Conservation (phyloP, 2,113 vertebrate genomes). For the Myotis davidii region DNA sequence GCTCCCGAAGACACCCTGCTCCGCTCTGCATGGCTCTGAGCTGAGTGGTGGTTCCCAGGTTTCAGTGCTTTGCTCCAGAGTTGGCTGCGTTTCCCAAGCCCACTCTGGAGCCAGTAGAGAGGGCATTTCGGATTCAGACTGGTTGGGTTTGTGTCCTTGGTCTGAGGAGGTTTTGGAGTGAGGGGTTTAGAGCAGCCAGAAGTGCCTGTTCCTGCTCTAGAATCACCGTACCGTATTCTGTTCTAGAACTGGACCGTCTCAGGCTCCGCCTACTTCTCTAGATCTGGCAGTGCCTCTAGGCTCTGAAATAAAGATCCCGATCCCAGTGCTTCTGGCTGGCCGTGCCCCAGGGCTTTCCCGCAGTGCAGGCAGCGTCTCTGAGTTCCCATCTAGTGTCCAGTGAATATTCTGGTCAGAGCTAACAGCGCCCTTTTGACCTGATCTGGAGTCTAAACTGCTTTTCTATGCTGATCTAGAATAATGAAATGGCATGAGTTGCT, state of each 20-base stretch:
- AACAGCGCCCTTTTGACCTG: background rate
- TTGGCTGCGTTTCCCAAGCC: background rate
- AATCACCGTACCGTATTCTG: background rate
- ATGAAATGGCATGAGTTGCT: background rate
- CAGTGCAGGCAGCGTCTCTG: background rate
- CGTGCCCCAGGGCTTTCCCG: background rate
- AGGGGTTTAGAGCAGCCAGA: background rate
- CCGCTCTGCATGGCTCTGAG: background rate
- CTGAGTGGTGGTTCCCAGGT: background rate
- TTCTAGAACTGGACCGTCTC: background rate
- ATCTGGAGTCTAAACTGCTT: background rate
- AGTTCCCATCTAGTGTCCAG: background rate
- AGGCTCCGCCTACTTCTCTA: background rate
- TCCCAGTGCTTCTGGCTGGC: accelerated
- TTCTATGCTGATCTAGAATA: background rate
- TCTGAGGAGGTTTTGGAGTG: background rate
- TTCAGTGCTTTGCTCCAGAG: background rate
- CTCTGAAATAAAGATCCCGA: background rate
- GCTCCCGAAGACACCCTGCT: accelerated
- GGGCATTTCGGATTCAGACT: background rate
- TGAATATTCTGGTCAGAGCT: background rate
- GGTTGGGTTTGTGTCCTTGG: background rate
- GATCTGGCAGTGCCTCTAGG: background rate
- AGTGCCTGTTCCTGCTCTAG: background rate
- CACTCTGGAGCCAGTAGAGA: background rate